Evolutionary conservation across 2,113 vertebrate species (phyloP), one percentile per base, ranked within the genome.

Genomic region (Leiothrix lutea): DNA sequence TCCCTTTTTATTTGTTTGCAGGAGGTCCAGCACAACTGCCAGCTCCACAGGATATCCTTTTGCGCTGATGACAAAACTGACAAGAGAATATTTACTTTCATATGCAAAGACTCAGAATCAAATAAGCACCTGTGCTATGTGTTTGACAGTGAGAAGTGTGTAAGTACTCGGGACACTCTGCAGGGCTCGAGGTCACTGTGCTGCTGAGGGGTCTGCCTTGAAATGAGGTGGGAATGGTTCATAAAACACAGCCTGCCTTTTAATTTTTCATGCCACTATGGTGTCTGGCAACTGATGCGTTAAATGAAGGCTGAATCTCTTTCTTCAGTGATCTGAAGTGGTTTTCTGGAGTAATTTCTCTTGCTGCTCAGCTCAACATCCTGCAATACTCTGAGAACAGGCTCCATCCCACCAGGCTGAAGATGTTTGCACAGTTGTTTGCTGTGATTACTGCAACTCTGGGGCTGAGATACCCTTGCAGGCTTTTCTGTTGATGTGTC

Each of bases 81-180:
- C 97, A 99, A 99, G 97, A 98, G 99, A 95, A 99, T 99, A 98
- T 99, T 99, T 87, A 99, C 99, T 48, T 99, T 99, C 96, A 99
- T 99, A 98, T 99, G 99, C 98, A 99, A 99, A 98, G 99, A 99
- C 97, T 99, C 99, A 0, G 99, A 99, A 88, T 99, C 99, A 66
- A 99, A 99, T 95, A 99, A 99, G 96, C 99, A 99, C 83, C 98
- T 99, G 94, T 99, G 99, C 97, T 99, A 99, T 48, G 99, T 99
- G 83, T 99, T 99, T 98, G 99, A 99, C 98, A 99, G 99, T 89
- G 99, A 99, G 82, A 99, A 99, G 98, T 99, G 99, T 98, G 99
- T 99, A 99, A 98, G 99, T 98, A 97, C 93, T 48, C 56, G 44
- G 91, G 90, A 47, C 2, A 45, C 93, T 91, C 87, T 84, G 51